Conservation (phyloP, 1,140 invertebrate genomes). For the Drosophila pallidifrons region DNA sequence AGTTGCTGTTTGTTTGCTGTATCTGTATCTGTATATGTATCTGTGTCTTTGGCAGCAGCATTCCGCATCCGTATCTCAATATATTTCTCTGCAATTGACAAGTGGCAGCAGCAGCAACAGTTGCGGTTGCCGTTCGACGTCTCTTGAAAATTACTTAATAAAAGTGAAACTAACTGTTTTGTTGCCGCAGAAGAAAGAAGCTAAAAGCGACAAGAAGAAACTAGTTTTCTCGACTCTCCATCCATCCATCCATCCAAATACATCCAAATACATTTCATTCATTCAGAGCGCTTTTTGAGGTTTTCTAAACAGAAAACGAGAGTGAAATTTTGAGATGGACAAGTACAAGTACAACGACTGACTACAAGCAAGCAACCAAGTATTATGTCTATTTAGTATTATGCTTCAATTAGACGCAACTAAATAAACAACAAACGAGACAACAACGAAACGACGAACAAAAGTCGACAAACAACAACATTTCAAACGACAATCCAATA, state of each 20-base stretch:
- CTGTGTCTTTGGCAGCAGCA: constrained; percentile 38
- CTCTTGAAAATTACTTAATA: constrained; percentile 74
- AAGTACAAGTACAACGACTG: neutral
- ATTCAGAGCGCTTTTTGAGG: constrained; percentile 21
- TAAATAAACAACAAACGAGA: constrained; percentile 3
- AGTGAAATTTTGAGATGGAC: constrained; percentile 62
- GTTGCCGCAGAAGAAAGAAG: constrained; percentile 13
- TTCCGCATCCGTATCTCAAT: constrained; percentile 47
- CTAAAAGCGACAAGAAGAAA: constrained; percentile 34
- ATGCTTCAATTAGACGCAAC: constrained; percentile 25
- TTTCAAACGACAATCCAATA: neutral
- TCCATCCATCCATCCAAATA: neutral
- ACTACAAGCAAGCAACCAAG: neutral
- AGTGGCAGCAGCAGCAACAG: constrained; percentile 51
- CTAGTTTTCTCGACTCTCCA: constrained; percentile 51
- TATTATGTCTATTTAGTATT: constrained; percentile 35
- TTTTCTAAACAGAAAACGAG: constrained; percentile 74
- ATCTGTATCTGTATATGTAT: no score
- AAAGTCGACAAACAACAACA: neutral
- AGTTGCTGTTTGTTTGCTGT: neutral
- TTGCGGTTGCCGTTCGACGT: constrained; percentile 45
- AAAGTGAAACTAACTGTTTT: constrained; percentile 75
- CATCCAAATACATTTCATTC: constrained; percentile 5
- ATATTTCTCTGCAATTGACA: constrained; percentile 49
- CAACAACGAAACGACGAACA: neutral